Conservation (phyloP, 2,888 invertebrate species). For the Drosophila nigritarsus region DNA sequence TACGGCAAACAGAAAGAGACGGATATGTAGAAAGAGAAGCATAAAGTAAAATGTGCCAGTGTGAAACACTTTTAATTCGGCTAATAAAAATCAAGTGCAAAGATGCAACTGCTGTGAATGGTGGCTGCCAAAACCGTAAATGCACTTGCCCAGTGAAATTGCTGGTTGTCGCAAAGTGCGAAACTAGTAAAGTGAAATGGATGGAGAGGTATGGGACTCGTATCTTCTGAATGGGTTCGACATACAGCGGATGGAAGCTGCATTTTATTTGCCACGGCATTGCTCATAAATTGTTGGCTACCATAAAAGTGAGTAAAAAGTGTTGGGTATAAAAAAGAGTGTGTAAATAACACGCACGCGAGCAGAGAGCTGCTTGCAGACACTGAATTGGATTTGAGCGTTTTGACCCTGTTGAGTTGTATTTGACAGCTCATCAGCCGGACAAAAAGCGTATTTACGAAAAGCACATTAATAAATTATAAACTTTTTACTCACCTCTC, state of each 20-base stretch:
- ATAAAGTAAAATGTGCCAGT: conserved; percentile 12
- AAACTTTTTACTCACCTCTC: background rate
- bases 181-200: conserved; percentile 8
- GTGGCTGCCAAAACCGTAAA: conserved; percentile 28
- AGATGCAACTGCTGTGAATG: conserved; percentile 39
- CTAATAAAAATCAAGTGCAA: conserved; percentile 53
- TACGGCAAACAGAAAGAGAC: background rate
- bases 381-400: background rate
- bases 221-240: conserved; percentile 11
- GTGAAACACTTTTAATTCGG: conserved; percentile 36
- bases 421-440: conserved; percentile 8
- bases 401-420: background rate
- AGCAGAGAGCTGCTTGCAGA: background rate
- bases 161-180: conserved; percentile 1
- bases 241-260: conserved; percentile 14
- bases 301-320: conserved; percentile 9
- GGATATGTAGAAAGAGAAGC: conserved; percentile 2
- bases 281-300: conserved; percentile 30
- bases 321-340: conserved; percentile 1
- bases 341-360: background rate
- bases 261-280: conserved; percentile 38
- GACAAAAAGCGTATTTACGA: background rate
- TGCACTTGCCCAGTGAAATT: conserved; percentile 17
- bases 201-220: background rate
- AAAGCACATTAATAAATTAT: background rate